A percentile compares a stretch with the other conserved stretches of the same genome.
Evolutionary conservation across 2,113 vertebrate species (phyloP).

Genomic region (Neopipo cinnamomea): DNA sequence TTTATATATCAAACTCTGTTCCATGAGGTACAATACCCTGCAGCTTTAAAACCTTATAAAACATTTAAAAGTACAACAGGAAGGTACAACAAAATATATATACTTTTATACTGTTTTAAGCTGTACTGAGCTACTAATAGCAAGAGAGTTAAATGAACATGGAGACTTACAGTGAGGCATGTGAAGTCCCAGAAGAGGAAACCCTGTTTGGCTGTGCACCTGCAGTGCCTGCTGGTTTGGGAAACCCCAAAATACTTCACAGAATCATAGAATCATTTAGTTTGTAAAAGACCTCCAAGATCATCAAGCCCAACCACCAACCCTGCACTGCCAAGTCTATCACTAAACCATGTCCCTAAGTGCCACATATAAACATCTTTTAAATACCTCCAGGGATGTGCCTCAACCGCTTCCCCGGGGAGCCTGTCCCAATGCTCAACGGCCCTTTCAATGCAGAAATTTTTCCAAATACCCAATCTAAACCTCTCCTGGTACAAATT

Average conservation of each 20-base stretch:
- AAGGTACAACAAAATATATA: neutral
- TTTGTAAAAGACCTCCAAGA: neutral
- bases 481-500: neutral
- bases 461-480: neutral
- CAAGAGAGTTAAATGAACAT: neutral
- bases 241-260: neutral
- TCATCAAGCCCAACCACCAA: neutral
- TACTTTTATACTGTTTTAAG: neutral
- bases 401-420: neutral
- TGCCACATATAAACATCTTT: neutral
- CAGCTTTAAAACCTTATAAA: neutral
- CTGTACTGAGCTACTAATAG: neutral
- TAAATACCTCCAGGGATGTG: neutral
- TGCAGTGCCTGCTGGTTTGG: neutral
- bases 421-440: neutral
- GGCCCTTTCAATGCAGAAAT: neutral
- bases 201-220: neutral
- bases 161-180: rapidly evolving
- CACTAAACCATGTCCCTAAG: neutral
- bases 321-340: neutral
- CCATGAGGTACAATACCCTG: neutral
- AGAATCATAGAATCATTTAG: neutral
- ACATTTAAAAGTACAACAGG: neutral
- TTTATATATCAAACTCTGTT: neutral
- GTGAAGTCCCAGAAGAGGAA: neutral